Conservation (phyloP, 2,797 vertebrate species). For the Tympanoctomys barrerae region DNA sequence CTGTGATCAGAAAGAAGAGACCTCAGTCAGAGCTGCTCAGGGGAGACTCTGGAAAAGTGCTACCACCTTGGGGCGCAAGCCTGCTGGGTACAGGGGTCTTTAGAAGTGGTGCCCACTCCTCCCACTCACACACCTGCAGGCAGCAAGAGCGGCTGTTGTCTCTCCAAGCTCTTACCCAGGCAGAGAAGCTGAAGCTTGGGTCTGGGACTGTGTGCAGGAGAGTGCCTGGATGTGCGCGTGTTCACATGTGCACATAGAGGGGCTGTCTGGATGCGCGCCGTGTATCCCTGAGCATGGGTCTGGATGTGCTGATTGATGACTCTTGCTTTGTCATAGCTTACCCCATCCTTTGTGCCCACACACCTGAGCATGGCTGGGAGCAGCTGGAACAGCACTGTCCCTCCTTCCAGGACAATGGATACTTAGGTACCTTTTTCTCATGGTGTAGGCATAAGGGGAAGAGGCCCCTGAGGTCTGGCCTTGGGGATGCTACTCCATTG, state of each 20-base stretch:
- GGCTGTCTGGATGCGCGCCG: not conserved
- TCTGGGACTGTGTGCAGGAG: not conserved
- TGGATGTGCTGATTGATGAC: not conserved
- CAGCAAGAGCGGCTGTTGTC: not conserved
- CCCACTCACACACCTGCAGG: not conserved
- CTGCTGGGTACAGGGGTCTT: not conserved
- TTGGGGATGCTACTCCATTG: not conserved
- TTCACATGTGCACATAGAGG: rapidly evolving
- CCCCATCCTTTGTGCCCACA: not conserved
- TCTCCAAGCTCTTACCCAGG: too few species aligned
- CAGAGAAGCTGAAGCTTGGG: not conserved
- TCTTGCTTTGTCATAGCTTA: not conserved
- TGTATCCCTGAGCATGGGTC: not conserved
- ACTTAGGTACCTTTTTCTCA: not conserved
- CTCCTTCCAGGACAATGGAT: not conserved
- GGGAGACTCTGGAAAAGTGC: not conserved
- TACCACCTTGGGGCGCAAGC: not conserved
- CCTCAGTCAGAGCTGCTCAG: constrained; percentile 6
- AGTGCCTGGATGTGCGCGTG: rapidly evolving
- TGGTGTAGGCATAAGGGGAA: not conserved
- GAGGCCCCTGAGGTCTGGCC: not conserved
- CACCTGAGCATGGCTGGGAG: not conserved
- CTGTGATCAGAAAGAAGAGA: constrained; percentile 49
- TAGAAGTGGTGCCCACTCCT: not conserved
- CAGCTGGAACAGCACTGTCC: not conserved